Percentiles rank a stretch among this genome's conserved stretches.
Evolutionary conservation across 2,113 vertebrate genomes (phyloP).

Genomic region (Chionodraco myersi): DNA sequence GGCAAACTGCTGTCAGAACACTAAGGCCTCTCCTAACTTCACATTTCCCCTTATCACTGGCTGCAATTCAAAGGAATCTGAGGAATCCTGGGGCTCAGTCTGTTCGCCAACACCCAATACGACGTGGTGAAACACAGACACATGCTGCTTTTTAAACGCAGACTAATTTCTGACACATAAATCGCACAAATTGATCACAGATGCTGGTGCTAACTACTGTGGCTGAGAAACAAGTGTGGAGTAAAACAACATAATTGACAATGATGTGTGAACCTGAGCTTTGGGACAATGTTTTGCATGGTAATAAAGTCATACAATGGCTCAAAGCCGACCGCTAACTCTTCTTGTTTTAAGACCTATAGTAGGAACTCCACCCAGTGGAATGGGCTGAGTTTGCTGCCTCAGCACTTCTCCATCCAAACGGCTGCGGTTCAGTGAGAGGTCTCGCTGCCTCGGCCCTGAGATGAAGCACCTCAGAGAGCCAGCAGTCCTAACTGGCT

Average conservation of each 20-base stretch:
- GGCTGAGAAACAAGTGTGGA: constrained; percentile 51
- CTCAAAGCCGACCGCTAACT: constrained; percentile 26
- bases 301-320: constrained; percentile 51
- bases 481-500: constrained; percentile 63
- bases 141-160: constrained; percentile 60
- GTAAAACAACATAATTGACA: constrained; percentile 54
- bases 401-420: constrained; percentile 76
- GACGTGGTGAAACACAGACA: constrained; percentile 53
- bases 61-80: constrained; percentile 61
- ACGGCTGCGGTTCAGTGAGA: constrained; percentile 73
- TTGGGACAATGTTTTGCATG: constrained; percentile 46
- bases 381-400: constrained; percentile 60
- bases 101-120: constrained; percentile 54
- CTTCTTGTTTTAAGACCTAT: constrained; percentile 52
- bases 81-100: constrained; percentile 63
- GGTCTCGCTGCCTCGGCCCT: constrained; percentile 68
- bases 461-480: constrained; percentile 71
- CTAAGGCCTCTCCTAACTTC: constrained; percentile 56
- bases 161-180: constrained; percentile 62
- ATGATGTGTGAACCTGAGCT: constrained; percentile 58
- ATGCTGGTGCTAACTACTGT: constrained; percentile 55
- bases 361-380: constrained; percentile 58
- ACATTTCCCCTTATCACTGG: constrained; percentile 69
- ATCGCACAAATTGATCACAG: constrained; percentile 66
- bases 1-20: constrained; percentile 66